A percentile compares a stretch with the other conserved stretches of the same genome.
Evolutionary conservation across 2,888 invertebrate genomes (phyloP).

Genomic region (Urechis unicinctus): DNA sequence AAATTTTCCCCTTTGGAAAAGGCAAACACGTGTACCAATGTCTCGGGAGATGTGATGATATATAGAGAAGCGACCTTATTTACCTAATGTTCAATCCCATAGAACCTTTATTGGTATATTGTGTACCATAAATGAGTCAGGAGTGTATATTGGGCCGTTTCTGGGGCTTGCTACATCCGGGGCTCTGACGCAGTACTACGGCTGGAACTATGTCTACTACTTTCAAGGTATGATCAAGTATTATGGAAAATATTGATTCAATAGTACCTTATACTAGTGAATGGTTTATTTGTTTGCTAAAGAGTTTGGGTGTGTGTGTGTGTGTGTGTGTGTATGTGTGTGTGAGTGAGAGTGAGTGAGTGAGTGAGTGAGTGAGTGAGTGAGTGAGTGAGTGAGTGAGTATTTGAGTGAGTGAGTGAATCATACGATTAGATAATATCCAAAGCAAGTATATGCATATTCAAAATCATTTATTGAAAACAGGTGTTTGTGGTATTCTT

Average conservation of each 20-base stretch:
- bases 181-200: conserved; percentile 35
- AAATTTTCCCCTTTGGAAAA: no score
- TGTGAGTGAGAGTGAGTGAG: conserved; percentile 12
- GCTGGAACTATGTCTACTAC: conserved; percentile 45
- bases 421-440: no score
- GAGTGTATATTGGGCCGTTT: conserved; percentile 44
- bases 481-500: conserved; percentile 35
- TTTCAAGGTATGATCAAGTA: conserved; percentile 38
- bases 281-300: no score
- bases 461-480: no score
- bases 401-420: conserved; percentile 10
- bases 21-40: no score
- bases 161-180: conserved; percentile 43
- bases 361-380: conserved; percentile 13
- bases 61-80: not conserved
- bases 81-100: conserved; percentile 7
- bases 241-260: no score
- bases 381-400: conserved; percentile 13
- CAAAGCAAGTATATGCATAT: no score
- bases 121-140: no score
- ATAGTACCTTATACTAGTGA: no score
- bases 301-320: no score
- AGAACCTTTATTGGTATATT: no score
- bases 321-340: no score
- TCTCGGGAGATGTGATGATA: not conserved